Base-by-base conservation (phyloP, 2,113 vertebrate genomes). In the Microcebus tavaratra region DNA sequence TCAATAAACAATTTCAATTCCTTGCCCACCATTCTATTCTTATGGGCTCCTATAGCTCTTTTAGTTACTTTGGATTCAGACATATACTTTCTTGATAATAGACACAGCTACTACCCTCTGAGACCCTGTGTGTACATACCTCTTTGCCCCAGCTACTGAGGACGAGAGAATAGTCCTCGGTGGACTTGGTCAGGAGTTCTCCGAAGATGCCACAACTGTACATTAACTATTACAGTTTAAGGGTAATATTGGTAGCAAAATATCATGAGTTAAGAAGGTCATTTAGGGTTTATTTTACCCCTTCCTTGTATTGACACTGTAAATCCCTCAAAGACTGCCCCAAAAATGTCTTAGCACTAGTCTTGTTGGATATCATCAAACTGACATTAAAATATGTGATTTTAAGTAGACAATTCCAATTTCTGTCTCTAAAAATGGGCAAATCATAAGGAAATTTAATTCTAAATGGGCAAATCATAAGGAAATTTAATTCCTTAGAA, bases 41-140 rank as follows among this genome's bases (percentile, higher is more conserved):
- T 87, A 50, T 0, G 15, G 20, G 2, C 31, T 70, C 53, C 78
- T 27, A 6, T 25, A 89, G 18, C 57, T 90, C 67, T 90, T 92
- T 53, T 39, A 27, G 85, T 4, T 96, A 68, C 15, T 84, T 85
- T 68, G 55, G 31, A 86, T n/a, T 91, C 53, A 90, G 31, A 53
- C 68, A 48, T 31, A 29, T 48, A 48, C 96, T 85, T 98, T 98
- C 97, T 55, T 55, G 17, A 18, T 55, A 18, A 18, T 6, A 18
- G 53, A 18, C 53, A 94, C 98, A 97, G 90, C 95, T 98, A 95
- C 97, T 83, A 96, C 63, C 78, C 97, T 97, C 98, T 98, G 94
- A 96, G 96, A 72, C 73, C 13, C 50, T 42, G 13, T 68, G 27
- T 34, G 5, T 76, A 45, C 42, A 45, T 45, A 15, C 34, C 0